Evolutionary conservation across 2,113 vertebrate genomes (phyloP).

Genomic region (Microtus pennsylvanicus): DNA sequence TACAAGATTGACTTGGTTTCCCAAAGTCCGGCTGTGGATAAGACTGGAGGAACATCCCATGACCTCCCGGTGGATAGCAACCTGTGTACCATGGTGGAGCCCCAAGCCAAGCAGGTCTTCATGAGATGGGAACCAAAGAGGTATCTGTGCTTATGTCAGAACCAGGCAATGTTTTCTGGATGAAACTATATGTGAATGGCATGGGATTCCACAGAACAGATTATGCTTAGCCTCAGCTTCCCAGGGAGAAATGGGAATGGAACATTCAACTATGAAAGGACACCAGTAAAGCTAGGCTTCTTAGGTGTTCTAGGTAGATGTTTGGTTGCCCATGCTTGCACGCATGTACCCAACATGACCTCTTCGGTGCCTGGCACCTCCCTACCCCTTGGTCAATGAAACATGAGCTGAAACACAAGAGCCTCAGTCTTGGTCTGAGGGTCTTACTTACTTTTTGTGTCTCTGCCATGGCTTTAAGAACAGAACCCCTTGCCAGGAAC

Average conservation of each 20-base stretch:
- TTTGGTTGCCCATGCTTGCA: fast-evolving
- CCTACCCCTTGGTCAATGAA: not conserved
- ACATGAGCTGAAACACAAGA: fast-evolving
- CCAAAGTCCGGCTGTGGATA: not conserved
- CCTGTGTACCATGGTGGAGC: not conserved
- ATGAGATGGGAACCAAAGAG: fast-evolving
- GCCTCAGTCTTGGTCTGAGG: too few relatives aligned
- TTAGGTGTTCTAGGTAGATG: not conserved
- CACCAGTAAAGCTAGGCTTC: fast-evolving
- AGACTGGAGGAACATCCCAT: not conserved
- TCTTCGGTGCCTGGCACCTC: fast-evolving
- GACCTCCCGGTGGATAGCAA: not conserved
- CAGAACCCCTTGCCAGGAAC: fast-evolving
- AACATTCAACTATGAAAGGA: not conserved
- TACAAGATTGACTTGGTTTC: not conserved
- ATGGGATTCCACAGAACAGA: not conserved
- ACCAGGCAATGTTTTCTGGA: fast-evolving
- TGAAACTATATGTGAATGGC: fast-evolving
- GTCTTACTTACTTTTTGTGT: not conserved
- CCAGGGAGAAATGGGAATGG: fast-evolving
- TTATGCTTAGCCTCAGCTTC: not conserved
- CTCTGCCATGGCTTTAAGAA: not conserved
- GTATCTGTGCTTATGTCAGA: fast-evolving
- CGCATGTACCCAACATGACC: fast-evolving
- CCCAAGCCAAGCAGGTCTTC: not conserved